Conservation (phyloP, 1,140 invertebrate genomes). For the Meloidogyne floridensis region DNA sequence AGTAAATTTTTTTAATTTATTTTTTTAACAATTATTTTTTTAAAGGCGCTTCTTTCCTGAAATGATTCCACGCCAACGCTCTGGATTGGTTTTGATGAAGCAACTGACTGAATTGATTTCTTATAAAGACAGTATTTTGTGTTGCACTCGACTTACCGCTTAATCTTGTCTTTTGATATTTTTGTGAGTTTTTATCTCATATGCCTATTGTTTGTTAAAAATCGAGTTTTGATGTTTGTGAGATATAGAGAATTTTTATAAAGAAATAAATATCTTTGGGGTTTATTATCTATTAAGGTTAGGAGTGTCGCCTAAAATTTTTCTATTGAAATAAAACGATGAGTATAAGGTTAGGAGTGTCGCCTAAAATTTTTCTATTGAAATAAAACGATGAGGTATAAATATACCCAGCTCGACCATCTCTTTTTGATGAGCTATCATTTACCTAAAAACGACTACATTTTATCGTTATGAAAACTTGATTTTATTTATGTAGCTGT, state of each 20-base stretch:
- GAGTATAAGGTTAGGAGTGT: too few species aligned
- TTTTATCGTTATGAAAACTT: too few species aligned
- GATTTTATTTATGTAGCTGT: too few species aligned
- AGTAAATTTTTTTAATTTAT: constrained; percentile 31
- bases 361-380: too few species aligned
- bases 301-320: too few species aligned
- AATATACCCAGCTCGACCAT: too few species aligned
- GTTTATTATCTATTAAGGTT: too few species aligned
- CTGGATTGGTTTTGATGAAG: constrained; percentile 11
- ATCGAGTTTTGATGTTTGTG: too few species aligned
- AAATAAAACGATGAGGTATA: too few species aligned
- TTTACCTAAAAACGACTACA: too few species aligned
- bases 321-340: too few species aligned
- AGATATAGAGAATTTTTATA: constrained; percentile 16
- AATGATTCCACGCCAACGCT: constrained; percentile 16
- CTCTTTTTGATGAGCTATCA: too few species aligned
- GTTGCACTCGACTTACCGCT: constrained; percentile 32
- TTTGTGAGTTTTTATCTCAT: neutral
- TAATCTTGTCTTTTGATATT: constrained; percentile 10
- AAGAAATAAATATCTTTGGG: neutral
- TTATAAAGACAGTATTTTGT: constrained; percentile 25
- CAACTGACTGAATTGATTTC: constrained; percentile 26
- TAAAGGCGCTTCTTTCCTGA: constrained; percentile 23
- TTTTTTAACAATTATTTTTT: constrained; percentile 8
- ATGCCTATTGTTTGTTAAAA: neutral